Conservation (phyloP, 2,888 invertebrate species). For the Synergus itoensis region DNA sequence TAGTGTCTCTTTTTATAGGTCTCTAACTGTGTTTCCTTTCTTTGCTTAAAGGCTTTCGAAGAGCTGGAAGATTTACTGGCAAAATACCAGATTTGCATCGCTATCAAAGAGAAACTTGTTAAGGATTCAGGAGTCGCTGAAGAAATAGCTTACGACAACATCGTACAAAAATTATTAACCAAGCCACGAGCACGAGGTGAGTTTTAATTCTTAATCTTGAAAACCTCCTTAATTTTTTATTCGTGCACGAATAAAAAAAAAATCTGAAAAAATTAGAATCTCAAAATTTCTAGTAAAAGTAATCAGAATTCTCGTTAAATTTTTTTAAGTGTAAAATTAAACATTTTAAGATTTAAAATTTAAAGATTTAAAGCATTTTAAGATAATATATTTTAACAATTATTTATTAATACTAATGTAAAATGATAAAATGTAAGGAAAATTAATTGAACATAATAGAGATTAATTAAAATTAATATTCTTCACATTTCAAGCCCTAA, state of each 20-base stretch:
- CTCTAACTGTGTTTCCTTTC: constrained; percentile 50
- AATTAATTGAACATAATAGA: background rate
- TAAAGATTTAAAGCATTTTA: background rate
- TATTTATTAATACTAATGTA: background rate
- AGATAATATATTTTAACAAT: background rate
- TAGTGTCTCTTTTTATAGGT: background rate
- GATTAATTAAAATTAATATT: background rate
- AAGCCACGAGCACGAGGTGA: constrained; percentile 94
- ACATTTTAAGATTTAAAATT: too few species aligned
- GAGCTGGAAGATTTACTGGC: constrained; percentile 93
- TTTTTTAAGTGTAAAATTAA: background rate
- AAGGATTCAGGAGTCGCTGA: constrained; percentile 97
- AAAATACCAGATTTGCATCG: constrained; percentile 93
- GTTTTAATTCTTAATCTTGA: constrained; percentile 60
- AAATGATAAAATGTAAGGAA: background rate
- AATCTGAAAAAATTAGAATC: too few species aligned
- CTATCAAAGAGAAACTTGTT: constrained; percentile 94
- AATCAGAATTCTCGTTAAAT: background rate
- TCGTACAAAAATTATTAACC: constrained; percentile 90
- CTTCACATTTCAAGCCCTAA: background rate
- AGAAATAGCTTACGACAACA: constrained; percentile 91
- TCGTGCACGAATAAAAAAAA: background rate
- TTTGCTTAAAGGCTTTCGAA: constrained; percentile 89
- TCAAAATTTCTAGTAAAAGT: too few species aligned
- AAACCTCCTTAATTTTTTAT: background rate